Evolutionary conservation across 2,113 vertebrate species (phyloP), one percentile per base, ranked within the genome.

Genomic region (Lates calcarifer): DNA sequence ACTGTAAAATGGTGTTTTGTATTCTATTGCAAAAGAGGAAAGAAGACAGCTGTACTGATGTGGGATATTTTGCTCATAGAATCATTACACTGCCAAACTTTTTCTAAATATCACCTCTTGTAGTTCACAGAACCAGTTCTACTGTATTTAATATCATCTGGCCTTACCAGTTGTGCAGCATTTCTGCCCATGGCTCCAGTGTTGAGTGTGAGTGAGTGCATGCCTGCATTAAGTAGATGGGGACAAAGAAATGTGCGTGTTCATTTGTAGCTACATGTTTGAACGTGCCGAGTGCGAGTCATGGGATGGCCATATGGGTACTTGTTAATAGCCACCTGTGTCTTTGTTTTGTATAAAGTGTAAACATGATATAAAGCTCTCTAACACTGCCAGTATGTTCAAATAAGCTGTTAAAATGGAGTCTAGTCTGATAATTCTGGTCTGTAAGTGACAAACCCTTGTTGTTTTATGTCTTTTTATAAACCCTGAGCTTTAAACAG

Each of bases 301-400:
- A 11, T 37, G 14, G 58, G 57, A 77, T 75, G 70, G 84, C 69
- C 79, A 80, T 14, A 18, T 13, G 81, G 75, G 77, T 89, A 80
- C 45, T 77, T 82, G 83, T 88, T 83, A 26, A n/a, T 75, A 81
- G 47, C 84, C 90, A 84, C 65, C 62, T 62, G 89, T 87, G 89
- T 91, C 85, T 89, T 91, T 87, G 90, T 91, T 92, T 90, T 89
- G 68, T 90, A 87, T 67, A 77, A 88, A 79, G 58, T 86, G 71
- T 85, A 80, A 81, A 82, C 49, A n/a, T 56, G 81, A 87, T 86
- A 80, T 84, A 64, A 84, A 87, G 81, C 88, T 93, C 82, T 88
- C 72, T 87, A 88, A 92, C 92, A 91, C 92, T 93, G 92, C 91
- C 91, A 92, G 39, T 90, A 87, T 81, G 88, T 91, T 89, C 87